Evolutionary conservation across 2,797 vertebrate genomes (phyloP).

Genomic region (Agapornis canus): DNA sequence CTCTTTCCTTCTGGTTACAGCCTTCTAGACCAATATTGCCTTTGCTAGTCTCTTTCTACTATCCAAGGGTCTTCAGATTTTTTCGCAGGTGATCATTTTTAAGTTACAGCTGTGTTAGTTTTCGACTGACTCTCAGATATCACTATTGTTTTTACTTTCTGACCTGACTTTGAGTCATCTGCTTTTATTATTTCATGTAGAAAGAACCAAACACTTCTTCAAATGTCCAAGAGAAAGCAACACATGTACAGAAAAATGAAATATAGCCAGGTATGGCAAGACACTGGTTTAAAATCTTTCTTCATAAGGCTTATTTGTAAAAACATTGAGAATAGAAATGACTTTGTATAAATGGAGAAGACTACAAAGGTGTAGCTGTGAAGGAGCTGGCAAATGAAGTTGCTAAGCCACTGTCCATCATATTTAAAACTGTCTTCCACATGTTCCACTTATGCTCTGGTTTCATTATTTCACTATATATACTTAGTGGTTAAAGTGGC

Average conservation of each 20-base stretch:
- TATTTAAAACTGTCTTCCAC: not conserved
- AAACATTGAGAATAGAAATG: not conserved
- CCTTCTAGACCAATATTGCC: not conserved
- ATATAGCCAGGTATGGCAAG: not conserved
- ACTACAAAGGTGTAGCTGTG: not conserved
- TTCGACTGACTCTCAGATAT: not conserved
- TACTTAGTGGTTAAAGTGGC: too few relatives aligned
- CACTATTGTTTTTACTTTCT: not conserved
- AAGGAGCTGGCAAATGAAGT: too few relatives aligned
- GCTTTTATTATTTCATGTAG: not conserved
- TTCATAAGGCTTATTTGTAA: not conserved
- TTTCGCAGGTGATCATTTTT: not conserved
- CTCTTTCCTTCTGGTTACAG: not conserved
- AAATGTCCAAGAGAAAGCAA: not conserved
- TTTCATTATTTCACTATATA: not conserved
- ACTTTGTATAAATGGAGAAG: not conserved
- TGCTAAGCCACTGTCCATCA: too few relatives aligned
- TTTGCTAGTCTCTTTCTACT: not conserved
- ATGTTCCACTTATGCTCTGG: not conserved
- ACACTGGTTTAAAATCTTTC: not conserved
- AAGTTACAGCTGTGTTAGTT: not conserved
- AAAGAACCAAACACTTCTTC: rapidly evolving
- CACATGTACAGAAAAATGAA: not conserved
- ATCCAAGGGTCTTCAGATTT: not conserved
- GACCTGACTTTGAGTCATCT: not conserved